Evolutionary conservation across 1,140 invertebrate genomes (phyloP).

Genomic region (Catajapyx aquilonaris): DNA sequence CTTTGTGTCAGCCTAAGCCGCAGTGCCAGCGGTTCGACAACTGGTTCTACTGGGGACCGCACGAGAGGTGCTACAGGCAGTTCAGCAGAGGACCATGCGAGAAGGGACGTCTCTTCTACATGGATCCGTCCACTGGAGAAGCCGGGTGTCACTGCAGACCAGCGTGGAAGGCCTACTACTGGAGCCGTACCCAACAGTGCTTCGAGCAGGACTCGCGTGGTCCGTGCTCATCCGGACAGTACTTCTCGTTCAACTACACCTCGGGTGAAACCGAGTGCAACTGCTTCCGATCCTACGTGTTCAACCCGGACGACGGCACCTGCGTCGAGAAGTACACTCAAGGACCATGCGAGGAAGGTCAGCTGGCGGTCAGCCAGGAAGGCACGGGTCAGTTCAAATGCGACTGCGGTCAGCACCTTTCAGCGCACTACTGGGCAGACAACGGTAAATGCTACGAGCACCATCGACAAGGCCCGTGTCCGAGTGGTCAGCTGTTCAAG

Average conservation of each 20-base stretch:
- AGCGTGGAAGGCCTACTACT: conserved; percentile 16
- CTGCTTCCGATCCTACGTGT: conserved; percentile 15
- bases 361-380: conserved; percentile 11
- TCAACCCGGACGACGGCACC: conserved; percentile 12
- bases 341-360: conserved; percentile 13
- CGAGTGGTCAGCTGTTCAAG: conserved; percentile 12
- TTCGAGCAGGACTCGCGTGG: conserved; percentile 16
- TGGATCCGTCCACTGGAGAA: conserved; percentile 12
- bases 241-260: conserved; percentile 15
- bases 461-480: conserved; percentile 14
- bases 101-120: conserved; percentile 14
- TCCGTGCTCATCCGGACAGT: conserved; percentile 14
- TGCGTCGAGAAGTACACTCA: conserved; percentile 14
- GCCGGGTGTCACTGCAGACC: conserved; percentile 13
- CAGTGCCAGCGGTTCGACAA: conserved; percentile 16
- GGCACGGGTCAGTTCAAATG: conserved; percentile 10
- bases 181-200: conserved; percentile 11
- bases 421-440: conserved; percentile 11
- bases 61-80: conserved; percentile 16
- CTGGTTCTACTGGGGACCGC: conserved; percentile 16
- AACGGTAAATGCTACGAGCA: conserved; percentile 14
- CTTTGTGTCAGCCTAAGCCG: conserved; percentile 14
- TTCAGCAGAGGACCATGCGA: conserved; percentile 15
- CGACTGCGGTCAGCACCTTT: conserved; percentile 11
- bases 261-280: conserved; percentile 13